phyloP scores from a whole-genome alignment of 1,140 invertebrate species.

The Episyrphus balteatus region DNA sequence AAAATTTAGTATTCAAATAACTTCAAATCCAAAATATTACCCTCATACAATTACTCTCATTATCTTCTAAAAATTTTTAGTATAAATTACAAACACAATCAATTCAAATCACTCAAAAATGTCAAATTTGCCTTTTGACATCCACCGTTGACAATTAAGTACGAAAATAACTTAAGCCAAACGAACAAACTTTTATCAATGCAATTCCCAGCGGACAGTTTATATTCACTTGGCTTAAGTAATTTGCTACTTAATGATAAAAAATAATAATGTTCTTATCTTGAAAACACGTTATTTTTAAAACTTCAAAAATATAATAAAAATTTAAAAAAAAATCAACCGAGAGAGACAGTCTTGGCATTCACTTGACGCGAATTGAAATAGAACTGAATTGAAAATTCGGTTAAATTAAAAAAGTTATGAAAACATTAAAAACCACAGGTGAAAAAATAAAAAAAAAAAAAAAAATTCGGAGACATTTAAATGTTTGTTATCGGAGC shows the following conservation, averaged over 20 bases:
- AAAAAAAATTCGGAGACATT: too few species aligned
- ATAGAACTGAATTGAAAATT: constrained; percentile 31
- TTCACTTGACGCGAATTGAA: constrained; percentile 35
- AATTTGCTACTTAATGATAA: constrained; percentile 24
- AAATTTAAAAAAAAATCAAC: too few species aligned
- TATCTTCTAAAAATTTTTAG: too few species aligned
- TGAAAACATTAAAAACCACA: constrained; percentile 7
- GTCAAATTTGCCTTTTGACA: neutral
- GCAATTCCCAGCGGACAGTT: constrained; percentile 17
- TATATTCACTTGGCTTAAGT: constrained; percentile 37
- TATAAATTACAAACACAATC: too few species aligned
- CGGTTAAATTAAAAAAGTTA: constrained; percentile 11
- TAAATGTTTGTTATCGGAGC: too few species aligned
- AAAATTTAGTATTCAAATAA: too few species aligned
- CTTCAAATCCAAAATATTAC: too few species aligned
- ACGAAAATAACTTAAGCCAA: constrained; percentile 38
- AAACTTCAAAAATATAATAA: too few species aligned
- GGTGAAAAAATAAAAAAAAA: too few species aligned
- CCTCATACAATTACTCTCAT: too few species aligned
- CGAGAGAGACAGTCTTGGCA: neutral
- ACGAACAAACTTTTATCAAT: constrained; percentile 32
- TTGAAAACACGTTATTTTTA: too few species aligned
- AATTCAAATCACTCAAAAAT: too few species aligned
- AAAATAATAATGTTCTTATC: neutral
- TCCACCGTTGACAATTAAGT: constrained; percentile 8